phyloP scores from a whole-genome alignment of 2,888 invertebrate genomes.

The Eumacrocentrus americanus region DNA sequence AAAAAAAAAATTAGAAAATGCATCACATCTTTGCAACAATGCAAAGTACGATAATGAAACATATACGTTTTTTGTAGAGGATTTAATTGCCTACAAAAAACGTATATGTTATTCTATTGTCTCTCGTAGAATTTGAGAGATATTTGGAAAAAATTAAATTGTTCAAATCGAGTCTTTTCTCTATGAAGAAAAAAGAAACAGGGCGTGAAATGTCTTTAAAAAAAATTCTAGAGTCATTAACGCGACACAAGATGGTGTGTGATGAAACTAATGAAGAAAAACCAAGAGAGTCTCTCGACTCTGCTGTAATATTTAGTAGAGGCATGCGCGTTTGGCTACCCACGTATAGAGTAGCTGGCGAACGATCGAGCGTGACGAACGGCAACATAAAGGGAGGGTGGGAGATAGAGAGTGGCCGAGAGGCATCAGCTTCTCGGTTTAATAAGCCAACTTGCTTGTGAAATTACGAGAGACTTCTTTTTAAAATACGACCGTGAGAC shows the following conservation, averaged over 20 bases:
- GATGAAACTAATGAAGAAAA: too few relatives aligned
- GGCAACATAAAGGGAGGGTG: constrained; percentile 25
- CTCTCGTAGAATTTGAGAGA: too few relatives aligned
- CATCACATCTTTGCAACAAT: too few relatives aligned
- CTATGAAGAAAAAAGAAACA: too few relatives aligned
- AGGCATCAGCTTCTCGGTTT: constrained; percentile 15
- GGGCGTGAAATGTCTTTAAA: constrained; percentile 5
- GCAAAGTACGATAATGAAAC: too few relatives aligned
- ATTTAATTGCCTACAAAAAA: too few relatives aligned
- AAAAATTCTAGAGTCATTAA: constrained; percentile 16
- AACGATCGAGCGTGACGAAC: constrained; percentile 14
- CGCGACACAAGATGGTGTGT: background rate
- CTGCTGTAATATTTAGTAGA: background rate
- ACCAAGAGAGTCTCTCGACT: too few relatives aligned
- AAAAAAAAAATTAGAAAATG: too few relatives aligned
- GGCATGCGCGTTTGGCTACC: constrained; percentile 7
- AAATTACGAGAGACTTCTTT: constrained; percentile 23
- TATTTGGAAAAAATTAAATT: too few relatives aligned
- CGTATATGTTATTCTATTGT: too few relatives aligned
- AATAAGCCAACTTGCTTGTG: constrained; percentile 7
- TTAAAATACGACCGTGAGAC: constrained; percentile 43
- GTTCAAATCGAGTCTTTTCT: too few relatives aligned
- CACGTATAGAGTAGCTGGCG: constrained; percentile 6
- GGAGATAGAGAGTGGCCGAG: background rate
- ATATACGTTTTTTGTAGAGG: too few relatives aligned